Percentiles rank a stretch among this genome's conserved stretches.
These are phyloP conservation scores for Pipistrellus pipistrellus DNA, from an alignment of 2,797 vertebrate species.

Conservation along the genomic window DNA sequence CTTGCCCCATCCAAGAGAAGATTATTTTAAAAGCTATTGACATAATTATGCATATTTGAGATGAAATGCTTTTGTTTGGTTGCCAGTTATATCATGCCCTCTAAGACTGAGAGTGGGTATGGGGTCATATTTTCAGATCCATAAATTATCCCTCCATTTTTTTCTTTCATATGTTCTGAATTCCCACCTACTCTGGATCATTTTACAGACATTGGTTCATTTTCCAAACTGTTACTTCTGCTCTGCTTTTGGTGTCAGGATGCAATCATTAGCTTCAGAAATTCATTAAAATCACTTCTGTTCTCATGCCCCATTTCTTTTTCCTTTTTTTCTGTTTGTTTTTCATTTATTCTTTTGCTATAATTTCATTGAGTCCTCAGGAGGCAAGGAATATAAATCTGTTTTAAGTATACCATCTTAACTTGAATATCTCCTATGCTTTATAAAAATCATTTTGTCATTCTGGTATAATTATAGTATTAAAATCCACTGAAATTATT, in stretches of 20 bases:
- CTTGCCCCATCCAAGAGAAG: background rate
- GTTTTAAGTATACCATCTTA: background rate
- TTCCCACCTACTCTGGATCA: background rate
- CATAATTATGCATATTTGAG: background rate
- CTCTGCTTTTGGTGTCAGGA: background rate
- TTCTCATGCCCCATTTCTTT: conserved; percentile 2
- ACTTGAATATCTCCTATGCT: conserved; percentile 37
- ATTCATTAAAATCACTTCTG: conserved; percentile 14
- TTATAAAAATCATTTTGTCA: conserved; percentile 49
- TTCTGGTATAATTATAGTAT: conserved; percentile 28
- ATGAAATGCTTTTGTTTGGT: background rate
- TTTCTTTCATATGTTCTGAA: background rate
- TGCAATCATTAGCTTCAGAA: background rate
- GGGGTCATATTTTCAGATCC: background rate
- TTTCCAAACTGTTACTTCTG: background rate
- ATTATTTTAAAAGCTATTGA: background rate
- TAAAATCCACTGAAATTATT: conserved; percentile 59
- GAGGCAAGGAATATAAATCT: conserved; percentile 39
- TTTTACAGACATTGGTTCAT: background rate
- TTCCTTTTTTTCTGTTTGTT: background rate
- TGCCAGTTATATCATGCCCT: background rate
- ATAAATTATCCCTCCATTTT: background rate
- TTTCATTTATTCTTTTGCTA: conserved; percentile 38
- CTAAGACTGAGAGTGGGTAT: background rate
- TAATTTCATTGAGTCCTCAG: conserved; percentile 13